Evolutionary conservation across 2,113 vertebrate genomes (phyloP), one percentile per base, ranked within the genome.

Genomic region (Emydocephalus ijimae): DNA sequence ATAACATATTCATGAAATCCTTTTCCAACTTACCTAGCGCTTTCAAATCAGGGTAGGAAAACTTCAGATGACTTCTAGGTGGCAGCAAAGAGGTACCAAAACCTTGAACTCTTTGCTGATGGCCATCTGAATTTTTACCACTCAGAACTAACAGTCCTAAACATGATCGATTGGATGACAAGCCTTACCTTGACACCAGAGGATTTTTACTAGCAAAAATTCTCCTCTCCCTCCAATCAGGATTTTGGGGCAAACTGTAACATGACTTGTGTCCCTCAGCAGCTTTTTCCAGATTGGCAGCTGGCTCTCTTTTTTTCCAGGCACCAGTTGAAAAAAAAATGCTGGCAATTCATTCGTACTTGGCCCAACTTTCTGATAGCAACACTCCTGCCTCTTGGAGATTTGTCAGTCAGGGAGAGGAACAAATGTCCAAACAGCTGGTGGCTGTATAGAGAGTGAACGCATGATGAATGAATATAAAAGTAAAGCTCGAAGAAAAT

Each of bases 351-450:
- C 50, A 50, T 61, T 45, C 0, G 81, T 48, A 0, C 5, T 23
- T 69, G 34, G 91, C 94, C 93, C 61, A 87, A 26, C 87, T 95
- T 56, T 93, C 93, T 54, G 26, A 0, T 0, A 52, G 87, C 86
- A 56, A 90, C 93, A 85, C 29, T 94, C 93, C 95, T 50, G 8
- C 92, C 0, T 89, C 95, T 93, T 0, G 0, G 90, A 93, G 90
- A 1, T 54, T 39, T 89, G 94, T 94, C 4, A 89, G 26, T 56
- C 2, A 52, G 0, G 7, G 0, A 26, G 91, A 1, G 48, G 95
- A 93, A 61, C 94, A 94, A 95, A 94, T 95, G 93, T 54, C 95
- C 1, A 0, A 93, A 0, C 96, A 93, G 96, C 94, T 94, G 96
- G 92, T 81, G 85, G 1, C 29, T 0, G 61, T 20, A 5, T 11